phyloP scores from a whole-genome alignment of 2,113 vertebrate species.

The Hoplias malabaricus region DNA sequence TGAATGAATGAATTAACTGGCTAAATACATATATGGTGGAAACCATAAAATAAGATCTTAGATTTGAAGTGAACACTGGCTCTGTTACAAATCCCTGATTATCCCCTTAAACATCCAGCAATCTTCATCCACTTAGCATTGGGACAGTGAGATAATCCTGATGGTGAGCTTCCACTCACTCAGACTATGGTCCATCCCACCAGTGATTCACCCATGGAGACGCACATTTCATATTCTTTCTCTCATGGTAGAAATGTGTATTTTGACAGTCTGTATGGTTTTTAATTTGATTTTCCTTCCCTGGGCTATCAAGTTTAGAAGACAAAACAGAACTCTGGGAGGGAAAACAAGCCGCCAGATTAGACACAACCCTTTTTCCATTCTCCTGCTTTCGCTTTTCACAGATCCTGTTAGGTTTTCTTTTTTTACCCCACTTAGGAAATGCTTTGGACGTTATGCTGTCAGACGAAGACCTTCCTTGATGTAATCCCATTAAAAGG shows the following conservation, averaged over 20 bases:
- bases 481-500: constrained; percentile 36
- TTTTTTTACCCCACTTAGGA: constrained; percentile 15
- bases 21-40: no score
- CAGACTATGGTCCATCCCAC: constrained; percentile 11
- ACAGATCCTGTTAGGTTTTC: background rate
- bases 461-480: constrained; percentile 21
- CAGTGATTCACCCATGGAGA: constrained; percentile 38
- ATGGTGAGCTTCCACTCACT: background rate
- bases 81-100: background rate
- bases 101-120: constrained; percentile 17
- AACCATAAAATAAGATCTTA: background rate
- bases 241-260: constrained; percentile 51
- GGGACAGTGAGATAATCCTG: constrained; percentile 20
- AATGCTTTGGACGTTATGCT: constrained; percentile 38
- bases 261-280: constrained; percentile 62
- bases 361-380: constrained; percentile 21
- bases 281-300: constrained; percentile 66
- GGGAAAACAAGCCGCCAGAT: constrained; percentile 27
- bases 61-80: background rate
- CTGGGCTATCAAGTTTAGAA: constrained; percentile 59
- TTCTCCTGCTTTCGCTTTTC: constrained; percentile 3
- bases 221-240: constrained; percentile 29
- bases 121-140: constrained; percentile 9
- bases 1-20: no score
- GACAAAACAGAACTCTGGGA: constrained; percentile 47